A percentile compares a stretch with the other conserved stretches of the same genome.
These are phyloP conservation scores for Cyclophora punctaria DNA, from an alignment of 2,888 invertebrate species.

Conservation along the genomic window DNA sequence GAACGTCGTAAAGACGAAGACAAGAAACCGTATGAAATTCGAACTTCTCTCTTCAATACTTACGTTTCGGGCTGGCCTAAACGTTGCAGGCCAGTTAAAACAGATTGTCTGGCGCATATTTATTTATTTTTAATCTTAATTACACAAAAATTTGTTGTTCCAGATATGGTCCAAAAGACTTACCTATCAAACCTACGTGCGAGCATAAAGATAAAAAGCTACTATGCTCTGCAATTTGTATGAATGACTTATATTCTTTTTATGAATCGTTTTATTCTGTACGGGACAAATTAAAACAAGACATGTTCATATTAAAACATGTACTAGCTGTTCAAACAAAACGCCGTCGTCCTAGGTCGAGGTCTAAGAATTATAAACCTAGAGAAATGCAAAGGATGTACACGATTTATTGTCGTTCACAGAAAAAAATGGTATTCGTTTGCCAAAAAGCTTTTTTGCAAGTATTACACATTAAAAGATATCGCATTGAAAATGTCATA, in stretches of 20 bases:
- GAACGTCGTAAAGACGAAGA: too few species aligned
- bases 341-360: conserved; percentile 3
- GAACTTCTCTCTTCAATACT: too few species aligned
- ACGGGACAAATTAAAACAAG: conserved; percentile 9
- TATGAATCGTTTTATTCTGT: conserved; percentile 7
- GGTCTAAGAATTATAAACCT: background rate
- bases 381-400: background rate
- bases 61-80: too few species aligned
- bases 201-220: conserved; percentile 7
- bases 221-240: conserved; percentile 6
- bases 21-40: too few species aligned
- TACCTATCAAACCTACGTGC: conserved; percentile 5
- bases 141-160: background rate
- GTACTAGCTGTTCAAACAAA: background rate
- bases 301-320: conserved; percentile 10
- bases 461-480: conserved; percentile 2
- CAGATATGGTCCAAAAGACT: conserved; percentile 4
- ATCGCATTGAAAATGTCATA: conserved; percentile 3
- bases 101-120: too few species aligned
- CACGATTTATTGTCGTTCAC: conserved; percentile 2
- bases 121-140: too few species aligned
- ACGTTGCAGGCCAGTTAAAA: too few species aligned
- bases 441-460: conserved; percentile 5
- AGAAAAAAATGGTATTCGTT: conserved; percentile 1
- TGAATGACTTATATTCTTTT: conserved; percentile 5